phyloP scores from a whole-genome alignment of 2,888 invertebrate species.

The Ischnus inquisitorius region DNA sequence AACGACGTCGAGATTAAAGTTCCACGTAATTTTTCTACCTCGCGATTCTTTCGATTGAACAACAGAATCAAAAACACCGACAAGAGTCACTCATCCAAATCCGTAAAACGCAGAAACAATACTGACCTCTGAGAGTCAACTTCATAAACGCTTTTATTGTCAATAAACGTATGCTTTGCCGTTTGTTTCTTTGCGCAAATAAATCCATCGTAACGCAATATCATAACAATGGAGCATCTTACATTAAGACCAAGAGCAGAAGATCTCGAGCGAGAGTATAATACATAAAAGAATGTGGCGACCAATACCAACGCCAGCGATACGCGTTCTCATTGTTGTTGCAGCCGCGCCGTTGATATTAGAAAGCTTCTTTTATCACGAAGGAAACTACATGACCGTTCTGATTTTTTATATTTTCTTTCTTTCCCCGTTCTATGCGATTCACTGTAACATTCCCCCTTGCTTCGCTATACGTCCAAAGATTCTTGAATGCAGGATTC shows the following conservation, averaged over 20 bases:
- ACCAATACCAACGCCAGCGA: background rate
- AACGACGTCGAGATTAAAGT: constrained; percentile 6
- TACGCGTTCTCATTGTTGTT: background rate
- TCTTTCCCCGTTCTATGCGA: background rate
- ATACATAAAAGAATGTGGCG: background rate
- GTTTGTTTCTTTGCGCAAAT: background rate
- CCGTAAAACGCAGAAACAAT: background rate
- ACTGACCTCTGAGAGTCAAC: background rate
- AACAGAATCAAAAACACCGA: background rate
- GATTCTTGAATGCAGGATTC: constrained; percentile 27
- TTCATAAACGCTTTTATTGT: background rate
- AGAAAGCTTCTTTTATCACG: constrained; percentile 22
- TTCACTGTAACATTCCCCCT: background rate
- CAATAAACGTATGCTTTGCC: background rate
- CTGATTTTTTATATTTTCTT: no score
- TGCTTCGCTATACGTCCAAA: background rate
- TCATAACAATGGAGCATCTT: background rate
- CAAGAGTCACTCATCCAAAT: background rate
- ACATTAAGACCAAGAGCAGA: background rate
- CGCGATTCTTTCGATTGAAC: background rate
- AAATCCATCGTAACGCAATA: background rate
- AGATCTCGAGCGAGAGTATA: no score
- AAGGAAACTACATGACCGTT: background rate
- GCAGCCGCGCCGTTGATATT: constrained; percentile 4
- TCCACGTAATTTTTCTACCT: background rate